Base-by-base conservation (phyloP, 2,888 invertebrate genomes). In the Tetragonisca angustula region DNA sequence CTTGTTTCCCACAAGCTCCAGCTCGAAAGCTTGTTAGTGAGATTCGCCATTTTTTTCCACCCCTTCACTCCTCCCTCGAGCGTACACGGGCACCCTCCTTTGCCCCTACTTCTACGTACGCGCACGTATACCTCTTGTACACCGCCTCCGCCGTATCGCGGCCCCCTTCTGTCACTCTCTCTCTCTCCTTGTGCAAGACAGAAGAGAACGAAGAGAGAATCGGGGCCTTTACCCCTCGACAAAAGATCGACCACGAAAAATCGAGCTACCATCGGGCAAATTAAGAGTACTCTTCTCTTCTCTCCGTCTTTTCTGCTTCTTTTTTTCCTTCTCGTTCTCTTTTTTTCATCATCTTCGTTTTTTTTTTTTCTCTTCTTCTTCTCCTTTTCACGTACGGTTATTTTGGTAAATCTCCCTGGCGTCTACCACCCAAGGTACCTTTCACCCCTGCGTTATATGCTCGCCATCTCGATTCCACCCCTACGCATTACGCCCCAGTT, bases 21-120 rank as follows among this genome's bases (percentile, higher is more conserved):
- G 61, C 91, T 92, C 91, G 91, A 92, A 93, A 93, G 93, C 93
- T 93, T 91, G 92, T 93, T 93, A 93, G 92, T 87, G 92, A 92
- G 90, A 90, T 92, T 92, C 91, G 89, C 91, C 89, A 91, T 91
- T 91, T 91, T 43, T 92, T 90, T 89, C 87, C 32, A 72, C 43
- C 69, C 76, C 62, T 50, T 19, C 76, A 32, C 59, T 52, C 27
- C 61, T 52, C 71, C 64, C 54, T 24, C 52, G 13, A 43, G 54
- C 49, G 36, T 52, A 21, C 27, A 50, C 43, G 54, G 61, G 74
- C 70, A 77, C 67, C 70, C 71, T 76, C 75, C 75, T 78, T 59
- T 54, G 64, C 61, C 72, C 75, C 70, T 82, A 61, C 79, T 43
- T 78, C 72, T 32, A 27, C 13, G 43, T 72, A 27, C 62, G 52